Percentiles rank a stretch among this genome's conserved stretches.
Conservation (phyloP, 2,888 invertebrate genomes). For the Chymomyza amoena region DNA sequence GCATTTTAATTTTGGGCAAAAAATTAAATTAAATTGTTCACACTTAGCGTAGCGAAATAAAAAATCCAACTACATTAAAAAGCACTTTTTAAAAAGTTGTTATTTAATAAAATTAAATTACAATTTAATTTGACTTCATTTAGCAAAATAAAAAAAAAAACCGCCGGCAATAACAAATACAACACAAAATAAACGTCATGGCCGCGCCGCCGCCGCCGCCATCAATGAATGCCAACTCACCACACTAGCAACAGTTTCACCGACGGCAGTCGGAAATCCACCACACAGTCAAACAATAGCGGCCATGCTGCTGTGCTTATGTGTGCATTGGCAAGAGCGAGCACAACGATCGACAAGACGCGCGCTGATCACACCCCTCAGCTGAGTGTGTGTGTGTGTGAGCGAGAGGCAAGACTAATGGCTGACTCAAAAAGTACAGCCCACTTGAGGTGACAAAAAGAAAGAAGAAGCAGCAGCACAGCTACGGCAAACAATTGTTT, state of each 20-base stretch:
- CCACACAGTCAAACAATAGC: background rate
- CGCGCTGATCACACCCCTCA: conserved; percentile 33
- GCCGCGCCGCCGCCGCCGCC: conserved; percentile 13
- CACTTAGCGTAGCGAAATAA: background rate
- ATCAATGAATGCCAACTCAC: conserved; percentile 24
- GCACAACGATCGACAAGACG: conserved; percentile 33
- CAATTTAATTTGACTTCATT: background rate
- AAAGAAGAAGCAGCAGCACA: conserved; percentile 18
- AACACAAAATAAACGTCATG: conserved; percentile 14
- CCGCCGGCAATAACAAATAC: conserved; percentile 6
- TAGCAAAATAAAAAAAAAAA: background rate
- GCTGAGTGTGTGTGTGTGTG: conserved; percentile 19
- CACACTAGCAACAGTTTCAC: conserved; percentile 13
- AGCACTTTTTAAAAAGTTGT: background rate
- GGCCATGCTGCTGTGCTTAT: conserved; percentile 8
- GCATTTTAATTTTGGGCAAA: too few relatives aligned
- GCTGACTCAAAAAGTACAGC: conserved; percentile 55
- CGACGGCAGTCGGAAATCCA: conserved; percentile 2
- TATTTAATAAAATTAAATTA: background rate
- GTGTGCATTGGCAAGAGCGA: conserved; percentile 41
- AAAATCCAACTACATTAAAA: background rate
- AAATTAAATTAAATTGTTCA: too few relatives aligned
- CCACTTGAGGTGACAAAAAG: conserved; percentile 42
- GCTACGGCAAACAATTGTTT: conserved; percentile 11
- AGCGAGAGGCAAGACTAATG: conserved; percentile 72